These are phyloP conservation scores for Zootermopsis nevadensis DNA, from an alignment of 2,888 invertebrate species.

Conservation along the genomic window DNA sequence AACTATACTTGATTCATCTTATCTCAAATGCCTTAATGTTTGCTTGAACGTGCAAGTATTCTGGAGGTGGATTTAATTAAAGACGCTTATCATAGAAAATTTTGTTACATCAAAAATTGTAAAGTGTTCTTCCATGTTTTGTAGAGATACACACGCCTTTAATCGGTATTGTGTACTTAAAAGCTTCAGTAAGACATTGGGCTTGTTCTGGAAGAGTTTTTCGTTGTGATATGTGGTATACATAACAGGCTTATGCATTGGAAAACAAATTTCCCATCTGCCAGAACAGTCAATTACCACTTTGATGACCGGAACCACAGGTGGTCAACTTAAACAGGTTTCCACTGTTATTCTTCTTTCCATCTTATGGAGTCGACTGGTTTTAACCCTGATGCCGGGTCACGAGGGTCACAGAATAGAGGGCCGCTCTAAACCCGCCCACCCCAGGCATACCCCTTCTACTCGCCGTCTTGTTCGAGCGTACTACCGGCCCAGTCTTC, in stretches of 20 bases:
- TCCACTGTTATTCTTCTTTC: conserved; percentile 39
- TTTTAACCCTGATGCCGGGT: conserved; percentile 44
- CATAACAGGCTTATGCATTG: neutral
- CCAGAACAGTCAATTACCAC: conserved; percentile 44
- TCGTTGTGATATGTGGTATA: neutral
- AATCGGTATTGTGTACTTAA: too few relatives aligned
- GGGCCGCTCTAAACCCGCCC: conserved; percentile 49
- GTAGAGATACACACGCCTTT: neutral
- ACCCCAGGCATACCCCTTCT: conserved; percentile 40
- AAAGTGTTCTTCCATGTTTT: neutral
- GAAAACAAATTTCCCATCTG: conserved; percentile 34
- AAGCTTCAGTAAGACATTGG: neutral
- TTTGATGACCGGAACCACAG: conserved; percentile 43
- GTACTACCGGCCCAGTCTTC: conserved; percentile 17
- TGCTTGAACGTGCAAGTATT: conserved; percentile 27
- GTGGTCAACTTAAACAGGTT: conserved; percentile 43
- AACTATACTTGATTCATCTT: too few relatives aligned
- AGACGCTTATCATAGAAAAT: conserved; percentile 21
- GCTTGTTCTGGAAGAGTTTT: neutral
- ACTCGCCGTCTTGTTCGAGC: neutral
- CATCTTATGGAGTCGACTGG: conserved; percentile 31
- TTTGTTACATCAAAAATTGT: conserved; percentile 2
- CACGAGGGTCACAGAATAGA: conserved; percentile 47
- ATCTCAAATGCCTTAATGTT: too few relatives aligned
- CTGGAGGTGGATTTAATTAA: conserved; percentile 23